Conservation (phyloP, 1,140 invertebrate genomes). For the Lordiphosa mommai region DNA sequence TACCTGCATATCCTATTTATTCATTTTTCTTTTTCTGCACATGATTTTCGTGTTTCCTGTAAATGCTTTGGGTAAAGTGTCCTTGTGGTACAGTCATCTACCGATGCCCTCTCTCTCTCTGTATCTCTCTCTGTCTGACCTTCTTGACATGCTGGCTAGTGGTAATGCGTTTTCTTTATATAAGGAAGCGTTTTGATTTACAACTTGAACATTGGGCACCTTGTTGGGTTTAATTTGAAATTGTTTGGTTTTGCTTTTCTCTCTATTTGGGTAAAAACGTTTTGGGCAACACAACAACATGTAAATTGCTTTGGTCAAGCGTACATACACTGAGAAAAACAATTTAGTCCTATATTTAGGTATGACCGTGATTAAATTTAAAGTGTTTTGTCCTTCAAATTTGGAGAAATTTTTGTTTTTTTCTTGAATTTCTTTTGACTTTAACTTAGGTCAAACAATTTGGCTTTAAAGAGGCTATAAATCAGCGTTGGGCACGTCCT, state of each 20-base stretch:
- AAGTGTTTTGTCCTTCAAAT: too few relatives aligned
- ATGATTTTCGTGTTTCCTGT: constrained; percentile 63
- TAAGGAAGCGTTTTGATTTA: constrained; percentile 26
- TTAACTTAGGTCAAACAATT: too few relatives aligned
- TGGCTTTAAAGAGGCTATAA: too few relatives aligned
- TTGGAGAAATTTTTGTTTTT: too few relatives aligned
- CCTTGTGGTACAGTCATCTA: constrained; percentile 65
- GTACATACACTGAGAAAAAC: constrained; percentile 1
- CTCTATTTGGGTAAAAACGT: constrained; percentile 15
- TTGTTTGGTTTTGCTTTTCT: constrained; percentile 12
- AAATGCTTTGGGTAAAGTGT: constrained; percentile 30
- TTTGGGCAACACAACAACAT: constrained; percentile 13
- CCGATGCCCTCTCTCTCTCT: constrained; percentile 21
- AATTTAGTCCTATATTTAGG: too few relatives aligned
- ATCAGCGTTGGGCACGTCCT: too few relatives aligned
- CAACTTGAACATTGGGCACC: constrained; percentile 33
- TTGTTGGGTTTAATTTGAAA: constrained; percentile 52
- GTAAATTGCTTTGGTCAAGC: constrained; percentile 31
- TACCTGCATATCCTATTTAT: constrained; percentile 70
- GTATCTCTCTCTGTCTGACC: neutral
- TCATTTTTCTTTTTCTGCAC: constrained; percentile 52
- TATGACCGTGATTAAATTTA: too few relatives aligned
- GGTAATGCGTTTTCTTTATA: constrained; percentile 9
- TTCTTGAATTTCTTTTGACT: too few relatives aligned
- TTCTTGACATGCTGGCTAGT: neutral